A percentile compares a stretch with the other conserved stretches of the same genome.
These are phyloP conservation scores for Ips nitidus DNA, from an alignment of 1,140 invertebrate genomes.

Conservation along the genomic window DNA sequence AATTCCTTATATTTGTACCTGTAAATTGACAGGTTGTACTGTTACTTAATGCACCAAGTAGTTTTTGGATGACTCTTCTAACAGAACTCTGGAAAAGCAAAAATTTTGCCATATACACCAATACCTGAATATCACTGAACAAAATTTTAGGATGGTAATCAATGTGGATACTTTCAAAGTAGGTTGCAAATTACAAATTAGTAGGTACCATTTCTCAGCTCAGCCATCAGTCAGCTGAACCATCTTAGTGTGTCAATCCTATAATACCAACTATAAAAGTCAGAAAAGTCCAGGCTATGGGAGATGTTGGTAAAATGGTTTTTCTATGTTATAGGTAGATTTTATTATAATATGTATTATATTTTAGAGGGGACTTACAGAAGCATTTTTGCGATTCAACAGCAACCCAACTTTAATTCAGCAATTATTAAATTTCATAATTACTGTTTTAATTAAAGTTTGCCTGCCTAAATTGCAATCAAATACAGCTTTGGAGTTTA, in stretches of 20 bases:
- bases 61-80: conserved; percentile 53
- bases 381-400: conserved; percentile 57
- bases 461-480: conserved; percentile 94
- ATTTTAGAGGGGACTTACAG: conserved; percentile 36
- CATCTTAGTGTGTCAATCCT: conserved; percentile 80
- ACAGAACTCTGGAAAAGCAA: conserved; percentile 75
- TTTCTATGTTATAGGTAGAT: background rate
- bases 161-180: conserved; percentile 86
- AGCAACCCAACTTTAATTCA: conserved; percentile 88
- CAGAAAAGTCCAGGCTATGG: conserved; percentile 8
- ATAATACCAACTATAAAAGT: conserved; percentile 50
- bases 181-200: conserved; percentile 92
- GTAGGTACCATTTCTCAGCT: conserved; percentile 82
- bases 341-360: background rate
- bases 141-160: conserved; percentile 95
- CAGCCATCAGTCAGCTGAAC: conserved; percentile 96
- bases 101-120: background rate
- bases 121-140: conserved; percentile 91
- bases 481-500: conserved; percentile 85
- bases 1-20: too few species aligned
- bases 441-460: conserved; percentile 64
- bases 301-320: conserved; percentile 14
- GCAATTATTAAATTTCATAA: background rate
- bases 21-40: too few species aligned
- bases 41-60: too few species aligned